Conservation (phyloP, 2,888 invertebrate genomes). For the Lasioglossum pauxillum region DNA sequence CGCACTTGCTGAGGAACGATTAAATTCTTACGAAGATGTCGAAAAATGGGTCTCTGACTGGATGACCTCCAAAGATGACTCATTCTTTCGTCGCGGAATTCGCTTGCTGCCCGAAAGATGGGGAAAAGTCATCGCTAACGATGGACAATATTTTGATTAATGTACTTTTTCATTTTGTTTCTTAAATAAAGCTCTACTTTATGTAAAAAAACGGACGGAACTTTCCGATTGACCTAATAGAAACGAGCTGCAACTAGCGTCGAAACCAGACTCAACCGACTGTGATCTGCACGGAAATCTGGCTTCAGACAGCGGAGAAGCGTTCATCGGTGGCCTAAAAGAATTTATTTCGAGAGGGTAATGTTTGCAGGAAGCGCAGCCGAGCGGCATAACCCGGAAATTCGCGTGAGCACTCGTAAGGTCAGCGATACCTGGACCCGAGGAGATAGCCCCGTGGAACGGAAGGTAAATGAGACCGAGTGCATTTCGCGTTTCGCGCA, state of each 20-base stretch:
- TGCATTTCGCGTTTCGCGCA: conserved; percentile 62
- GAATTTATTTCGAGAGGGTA: conserved; percentile 30
- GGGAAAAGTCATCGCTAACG: no score
- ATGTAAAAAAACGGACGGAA: no score
- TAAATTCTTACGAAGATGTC: no score
- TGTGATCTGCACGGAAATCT: not conserved
- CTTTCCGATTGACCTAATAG: no score
- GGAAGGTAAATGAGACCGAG: conserved; percentile 64
- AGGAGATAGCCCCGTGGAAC: conserved; percentile 42
- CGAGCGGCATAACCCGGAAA: not conserved
- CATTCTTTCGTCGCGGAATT: no score
- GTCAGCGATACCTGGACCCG: conserved; percentile 54
- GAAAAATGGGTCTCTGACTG: no score
- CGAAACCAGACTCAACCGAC: not conserved
- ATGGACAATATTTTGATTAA: no score
- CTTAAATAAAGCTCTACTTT: no score
- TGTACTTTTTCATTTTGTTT: no score
- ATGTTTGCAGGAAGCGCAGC: not conserved
- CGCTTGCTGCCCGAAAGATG: no score
- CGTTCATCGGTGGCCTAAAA: conserved; percentile 16
- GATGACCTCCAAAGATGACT: no score
- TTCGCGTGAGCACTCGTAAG: conserved; percentile 50
- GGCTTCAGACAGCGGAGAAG: not conserved
- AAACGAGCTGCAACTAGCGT: not conserved
- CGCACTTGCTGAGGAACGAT: no score